phyloP scores from a whole-genome alignment of 2,888 invertebrate species.

The Mesorhabditis sp. region DNA sequence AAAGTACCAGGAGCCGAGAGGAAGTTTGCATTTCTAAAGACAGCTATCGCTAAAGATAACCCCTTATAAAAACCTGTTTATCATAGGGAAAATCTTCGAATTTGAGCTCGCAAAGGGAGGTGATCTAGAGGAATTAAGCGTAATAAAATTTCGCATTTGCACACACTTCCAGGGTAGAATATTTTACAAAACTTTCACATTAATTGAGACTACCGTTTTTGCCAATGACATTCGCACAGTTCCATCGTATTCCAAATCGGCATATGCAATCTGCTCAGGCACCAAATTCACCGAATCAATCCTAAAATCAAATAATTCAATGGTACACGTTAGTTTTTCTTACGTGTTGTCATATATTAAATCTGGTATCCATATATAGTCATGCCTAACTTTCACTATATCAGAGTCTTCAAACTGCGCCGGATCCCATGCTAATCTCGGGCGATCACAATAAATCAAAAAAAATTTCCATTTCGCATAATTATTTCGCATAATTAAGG shows the following conservation, averaged over 20 bases:
- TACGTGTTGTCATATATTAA: background rate
- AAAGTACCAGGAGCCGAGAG: background rate
- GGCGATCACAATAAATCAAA: too few relatives aligned
- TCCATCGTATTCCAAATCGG: conserved; percentile 4
- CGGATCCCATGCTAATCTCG: too few relatives aligned
- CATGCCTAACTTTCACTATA: background rate
- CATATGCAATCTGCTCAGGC: background rate
- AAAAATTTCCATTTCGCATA: too few relatives aligned
- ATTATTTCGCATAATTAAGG: too few relatives aligned
- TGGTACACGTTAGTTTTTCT: background rate
- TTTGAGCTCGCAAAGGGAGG: background rate
- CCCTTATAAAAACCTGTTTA: background rate
- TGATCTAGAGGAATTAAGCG: background rate
- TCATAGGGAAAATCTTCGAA: background rate
- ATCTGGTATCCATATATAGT: background rate
- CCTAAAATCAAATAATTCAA: background rate
- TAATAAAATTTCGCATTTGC: background rate
- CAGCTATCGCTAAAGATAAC: background rate
- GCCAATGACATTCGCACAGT: background rate
- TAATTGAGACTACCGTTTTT: background rate
- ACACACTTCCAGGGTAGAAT: background rate
- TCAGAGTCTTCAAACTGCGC: background rate
- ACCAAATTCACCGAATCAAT: background rate
- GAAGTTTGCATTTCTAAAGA: background rate
- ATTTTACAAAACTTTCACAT: too few relatives aligned